Conservation (phyloP, 2,888 invertebrate species). For the Perithous albicinctus region DNA sequence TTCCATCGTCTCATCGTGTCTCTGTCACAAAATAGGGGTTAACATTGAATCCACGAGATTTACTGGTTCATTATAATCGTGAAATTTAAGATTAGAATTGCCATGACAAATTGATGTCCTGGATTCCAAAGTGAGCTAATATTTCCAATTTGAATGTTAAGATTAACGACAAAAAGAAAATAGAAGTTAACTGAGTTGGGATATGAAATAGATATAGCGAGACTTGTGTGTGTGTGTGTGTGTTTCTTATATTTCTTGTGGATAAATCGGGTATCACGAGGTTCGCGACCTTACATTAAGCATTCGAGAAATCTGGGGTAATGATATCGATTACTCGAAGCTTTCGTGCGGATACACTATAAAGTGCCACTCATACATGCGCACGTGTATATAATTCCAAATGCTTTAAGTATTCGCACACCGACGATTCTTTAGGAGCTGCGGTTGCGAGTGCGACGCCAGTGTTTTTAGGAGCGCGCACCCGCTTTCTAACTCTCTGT, state of each 20-base stretch:
- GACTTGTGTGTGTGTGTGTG: no score
- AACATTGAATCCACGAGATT: background rate
- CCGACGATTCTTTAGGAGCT: background rate
- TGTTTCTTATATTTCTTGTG: slow-evolving; percentile 59
- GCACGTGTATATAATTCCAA: background rate
- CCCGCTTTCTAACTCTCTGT: slow-evolving; percentile 25
- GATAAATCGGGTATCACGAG: slow-evolving; percentile 41
- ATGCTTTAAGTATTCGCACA: background rate
- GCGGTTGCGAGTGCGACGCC: slow-evolving; percentile 47
- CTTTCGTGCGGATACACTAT: slow-evolving; percentile 47
- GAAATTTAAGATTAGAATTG: no score
- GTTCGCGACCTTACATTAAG: slow-evolving; percentile 38
- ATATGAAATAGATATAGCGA: no score
- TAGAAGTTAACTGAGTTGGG: no score
- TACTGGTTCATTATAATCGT: background rate
- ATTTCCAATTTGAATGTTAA: background rate
- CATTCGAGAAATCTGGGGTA: slow-evolving; percentile 62
- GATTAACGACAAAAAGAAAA: background rate
- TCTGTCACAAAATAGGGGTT: background rate
- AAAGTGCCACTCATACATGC: background rate
- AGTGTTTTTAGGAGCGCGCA: slow-evolving; percentile 24
- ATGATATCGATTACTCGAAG: slow-evolving; percentile 64
- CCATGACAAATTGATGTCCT: no score
- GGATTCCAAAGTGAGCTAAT: background rate
- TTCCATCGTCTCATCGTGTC: background rate